These are phyloP conservation scores for Melanocharis versteri DNA, from an alignment of 2,113 vertebrate species.

Conservation along the genomic window DNA sequence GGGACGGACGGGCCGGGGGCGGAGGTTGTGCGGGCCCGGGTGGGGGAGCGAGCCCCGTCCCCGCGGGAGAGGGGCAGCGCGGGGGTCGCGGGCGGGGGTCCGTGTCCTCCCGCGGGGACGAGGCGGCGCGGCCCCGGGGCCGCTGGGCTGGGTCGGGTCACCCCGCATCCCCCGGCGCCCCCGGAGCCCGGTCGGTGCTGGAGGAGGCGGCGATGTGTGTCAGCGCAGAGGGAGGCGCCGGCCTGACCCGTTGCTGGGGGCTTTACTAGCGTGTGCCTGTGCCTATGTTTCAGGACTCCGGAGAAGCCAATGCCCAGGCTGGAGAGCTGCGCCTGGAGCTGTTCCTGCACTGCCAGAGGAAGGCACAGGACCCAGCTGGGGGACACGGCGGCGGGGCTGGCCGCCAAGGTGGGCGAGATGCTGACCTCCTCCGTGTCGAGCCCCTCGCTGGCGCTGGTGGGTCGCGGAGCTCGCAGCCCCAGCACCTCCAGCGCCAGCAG, in stretches of 20 bases:
- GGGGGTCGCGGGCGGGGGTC: background rate
- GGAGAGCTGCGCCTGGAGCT: conserved; percentile 84
- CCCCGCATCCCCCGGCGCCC: background rate
- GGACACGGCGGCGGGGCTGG: conserved; percentile 67
- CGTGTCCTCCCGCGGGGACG: too few species aligned
- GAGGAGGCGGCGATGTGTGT: background rate
- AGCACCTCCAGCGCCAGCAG: background rate
- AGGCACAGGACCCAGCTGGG: conserved; percentile 63
- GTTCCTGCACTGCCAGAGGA: conserved; percentile 73
- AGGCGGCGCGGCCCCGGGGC: background rate
- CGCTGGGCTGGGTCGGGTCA: background rate
- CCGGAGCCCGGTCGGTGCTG: background rate
- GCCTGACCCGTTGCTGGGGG: background rate
- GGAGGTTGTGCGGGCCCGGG: background rate
- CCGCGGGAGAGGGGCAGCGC: background rate
- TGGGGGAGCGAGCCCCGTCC: rapidly evolving
- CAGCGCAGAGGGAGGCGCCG: background rate
- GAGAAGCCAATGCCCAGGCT: conserved; percentile 82
- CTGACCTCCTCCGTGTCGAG: background rate
- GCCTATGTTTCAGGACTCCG: background rate
- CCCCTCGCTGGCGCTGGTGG: background rate
- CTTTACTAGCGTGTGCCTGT: background rate
- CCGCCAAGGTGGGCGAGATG: conserved; percentile 78
- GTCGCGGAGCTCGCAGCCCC: background rate
- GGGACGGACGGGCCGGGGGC: background rate